These are phyloP conservation scores for Pseudomyrmex cubaensis DNA, from an alignment of 1,140 invertebrate genomes.

Conservation along the genomic window DNA sequence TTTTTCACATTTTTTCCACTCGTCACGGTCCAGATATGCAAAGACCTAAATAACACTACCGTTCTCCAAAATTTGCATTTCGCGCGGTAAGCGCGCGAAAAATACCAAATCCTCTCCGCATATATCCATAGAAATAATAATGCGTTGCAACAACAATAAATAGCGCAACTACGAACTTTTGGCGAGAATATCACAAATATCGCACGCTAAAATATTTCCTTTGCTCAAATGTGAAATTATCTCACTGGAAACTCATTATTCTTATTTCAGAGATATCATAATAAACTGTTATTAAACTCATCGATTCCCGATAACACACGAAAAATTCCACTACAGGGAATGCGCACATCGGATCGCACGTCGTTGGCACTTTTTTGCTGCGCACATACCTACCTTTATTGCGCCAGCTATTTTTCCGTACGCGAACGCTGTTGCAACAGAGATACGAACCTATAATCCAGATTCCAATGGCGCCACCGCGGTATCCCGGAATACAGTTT, in stretches of 20 bases:
- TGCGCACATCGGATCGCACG: not conserved
- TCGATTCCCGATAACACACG: constrained; percentile 60
- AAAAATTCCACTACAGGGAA: constrained; percentile 21
- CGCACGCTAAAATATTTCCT: not conserved
- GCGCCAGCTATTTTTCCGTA: constrained; percentile 7
- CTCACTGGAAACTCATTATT: not conserved
- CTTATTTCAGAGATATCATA: constrained; percentile 16
- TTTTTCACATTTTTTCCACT: constrained; percentile 36
- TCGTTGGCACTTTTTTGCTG: constrained; percentile 29
- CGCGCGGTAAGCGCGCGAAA: constrained; percentile 23
- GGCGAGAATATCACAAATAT: not conserved
- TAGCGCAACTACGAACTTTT: constrained; percentile 3
- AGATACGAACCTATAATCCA: constrained; percentile 66
- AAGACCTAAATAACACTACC: constrained; percentile 48
- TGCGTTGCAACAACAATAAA: not conserved
- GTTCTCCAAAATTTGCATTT: constrained; percentile 42
- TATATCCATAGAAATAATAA: constrained; percentile 24
- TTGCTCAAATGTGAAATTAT: not conserved
- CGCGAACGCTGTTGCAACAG: constrained; percentile 53
- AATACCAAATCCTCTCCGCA: constrained; percentile 12
- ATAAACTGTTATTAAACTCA: constrained; percentile 69
- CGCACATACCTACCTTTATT: constrained; percentile 25
- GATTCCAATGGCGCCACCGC: constrained; percentile 58
- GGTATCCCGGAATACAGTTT: constrained; percentile 47
- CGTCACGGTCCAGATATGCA: constrained; percentile 39